Percentiles rank a stretch among this genome's conserved stretches.
Conservation (phyloP, 2,113 vertebrate species). For the Parotia lawesii region DNA sequence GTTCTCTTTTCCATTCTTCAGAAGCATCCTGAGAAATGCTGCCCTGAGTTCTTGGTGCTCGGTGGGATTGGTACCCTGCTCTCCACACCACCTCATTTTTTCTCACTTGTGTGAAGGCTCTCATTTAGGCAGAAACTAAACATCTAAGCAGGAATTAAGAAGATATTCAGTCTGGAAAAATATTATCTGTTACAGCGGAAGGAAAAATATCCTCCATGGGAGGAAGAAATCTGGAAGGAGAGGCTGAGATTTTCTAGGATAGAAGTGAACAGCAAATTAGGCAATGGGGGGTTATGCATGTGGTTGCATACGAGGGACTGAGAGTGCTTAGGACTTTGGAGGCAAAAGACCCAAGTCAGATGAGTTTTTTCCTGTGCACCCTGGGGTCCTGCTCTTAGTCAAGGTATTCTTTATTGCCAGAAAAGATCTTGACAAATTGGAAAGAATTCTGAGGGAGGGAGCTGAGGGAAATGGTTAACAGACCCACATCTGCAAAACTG, state of each 20-base stretch:
- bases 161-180: neutral
- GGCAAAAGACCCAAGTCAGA: neutral
- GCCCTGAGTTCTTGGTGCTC: neutral
- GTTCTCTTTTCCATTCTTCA: neutral
- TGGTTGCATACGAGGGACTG: rapidly evolving
- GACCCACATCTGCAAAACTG: constrained; percentile 22
- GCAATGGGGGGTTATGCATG: neutral
- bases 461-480: neutral
- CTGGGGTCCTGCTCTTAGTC: neutral
- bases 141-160: neutral
- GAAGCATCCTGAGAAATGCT: neutral
- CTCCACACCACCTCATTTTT: neutral
- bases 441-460: constrained; percentile 9
- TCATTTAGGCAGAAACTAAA: neutral
- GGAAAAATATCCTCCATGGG: neutral
- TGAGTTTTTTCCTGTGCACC: neutral
- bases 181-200: neutral
- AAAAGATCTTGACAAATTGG: constrained; percentile 28
- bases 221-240: neutral
- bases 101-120: neutral
- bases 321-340: neutral
- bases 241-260: neutral
- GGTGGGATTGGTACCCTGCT: neutral
- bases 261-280: neutral
- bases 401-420: constrained; percentile 9